A percentile compares a stretch with the other conserved stretches of the same genome.
Evolutionary conservation across 2,797 vertebrate species (phyloP).

Genomic region (Spea hammondii): DNA sequence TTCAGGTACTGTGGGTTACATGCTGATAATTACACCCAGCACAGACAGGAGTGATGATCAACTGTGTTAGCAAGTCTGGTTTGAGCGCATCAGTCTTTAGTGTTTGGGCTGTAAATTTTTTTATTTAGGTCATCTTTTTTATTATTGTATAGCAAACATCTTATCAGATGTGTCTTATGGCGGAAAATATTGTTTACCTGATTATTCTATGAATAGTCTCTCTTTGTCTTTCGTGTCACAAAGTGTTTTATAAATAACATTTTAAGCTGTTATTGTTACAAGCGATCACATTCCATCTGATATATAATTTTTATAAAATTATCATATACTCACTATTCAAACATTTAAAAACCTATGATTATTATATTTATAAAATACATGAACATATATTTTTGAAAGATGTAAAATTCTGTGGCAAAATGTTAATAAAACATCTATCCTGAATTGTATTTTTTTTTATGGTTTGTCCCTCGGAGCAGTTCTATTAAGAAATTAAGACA

Average conservation of each 20-base stretch:
- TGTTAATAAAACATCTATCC: slow-evolving; percentile 40
- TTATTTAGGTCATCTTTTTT: slow-evolving; percentile 14
- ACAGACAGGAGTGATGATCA: too few relatives aligned
- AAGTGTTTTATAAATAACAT: slow-evolving; percentile 17
- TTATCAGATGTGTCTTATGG: slow-evolving; percentile 52
- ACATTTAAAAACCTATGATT: slow-evolving; percentile 22
- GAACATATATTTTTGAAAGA: slow-evolving; percentile 41
- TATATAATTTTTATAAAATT: slow-evolving; percentile 54
- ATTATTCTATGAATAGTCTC: slow-evolving; percentile 65
- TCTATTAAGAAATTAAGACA: too few relatives aligned
- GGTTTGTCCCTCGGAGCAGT: too few relatives aligned
- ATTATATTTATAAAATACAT: slow-evolving; percentile 45
- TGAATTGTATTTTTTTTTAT: not conserved
- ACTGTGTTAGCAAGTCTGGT: not conserved
- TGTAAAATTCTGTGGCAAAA: slow-evolving; percentile 33
- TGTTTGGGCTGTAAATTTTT: slow-evolving; percentile 2
- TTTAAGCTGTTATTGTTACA: slow-evolving; percentile 27
- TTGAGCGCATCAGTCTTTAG: not conserved
- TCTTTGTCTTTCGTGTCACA: slow-evolving; percentile 32
- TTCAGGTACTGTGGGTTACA: too few relatives aligned
- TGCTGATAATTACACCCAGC: too few relatives aligned
- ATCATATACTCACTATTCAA: slow-evolving; percentile 22
- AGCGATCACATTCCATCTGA: slow-evolving; percentile 20
- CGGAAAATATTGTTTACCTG: slow-evolving; percentile 55
- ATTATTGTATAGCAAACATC: slow-evolving; percentile 37